A percentile compares a stretch with the other conserved stretches of the same genome.
These are phyloP conservation scores for Caenorhabditis doughertyi DNA, from an alignment of 2,888 invertebrate genomes.

Conservation along the genomic window DNA sequence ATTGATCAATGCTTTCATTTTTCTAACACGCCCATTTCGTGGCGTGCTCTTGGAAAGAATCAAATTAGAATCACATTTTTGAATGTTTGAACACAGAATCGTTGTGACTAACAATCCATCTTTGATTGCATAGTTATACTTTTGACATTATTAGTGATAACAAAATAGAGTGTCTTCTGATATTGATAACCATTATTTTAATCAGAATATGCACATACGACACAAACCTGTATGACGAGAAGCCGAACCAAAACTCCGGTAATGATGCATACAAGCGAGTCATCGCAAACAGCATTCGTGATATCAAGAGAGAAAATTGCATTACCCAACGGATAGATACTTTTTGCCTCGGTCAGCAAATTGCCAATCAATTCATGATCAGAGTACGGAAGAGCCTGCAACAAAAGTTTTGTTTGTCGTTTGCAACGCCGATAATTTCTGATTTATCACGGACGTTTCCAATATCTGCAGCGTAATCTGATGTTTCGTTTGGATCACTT, in stretches of 20 bases:
- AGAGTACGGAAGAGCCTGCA: conserved; percentile 68
- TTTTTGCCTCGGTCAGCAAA: conserved; percentile 66
- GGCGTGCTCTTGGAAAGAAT: background rate
- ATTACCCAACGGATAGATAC: conserved; percentile 62
- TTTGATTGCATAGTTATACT: conserved; percentile 14
- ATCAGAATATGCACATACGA: background rate
- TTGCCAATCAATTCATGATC: conserved; percentile 69
- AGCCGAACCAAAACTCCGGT: conserved; percentile 69
- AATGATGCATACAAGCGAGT: conserved; percentile 63
- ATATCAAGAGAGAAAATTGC: conserved; percentile 65
- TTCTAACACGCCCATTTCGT: background rate
- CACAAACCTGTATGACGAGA: conserved; percentile 62
- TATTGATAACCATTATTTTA: background rate
- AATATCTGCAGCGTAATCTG: conserved; percentile 67
- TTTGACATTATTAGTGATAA: conserved; percentile 7
- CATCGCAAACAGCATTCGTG: conserved; percentile 64
- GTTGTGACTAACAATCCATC: background rate
- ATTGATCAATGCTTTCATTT: background rate
- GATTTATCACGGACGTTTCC: conserved; percentile 58
- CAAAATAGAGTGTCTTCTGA: conserved; percentile 9
- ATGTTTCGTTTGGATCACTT: conserved; percentile 63
- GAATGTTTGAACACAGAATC: conserved; percentile 17
- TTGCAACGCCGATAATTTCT: background rate
- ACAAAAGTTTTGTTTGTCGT: conserved; percentile 10
- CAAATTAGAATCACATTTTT: background rate